Evolutionary conservation across 2,888 invertebrate genomes (phyloP).

Genomic region (Sesamia inferens): DNA sequence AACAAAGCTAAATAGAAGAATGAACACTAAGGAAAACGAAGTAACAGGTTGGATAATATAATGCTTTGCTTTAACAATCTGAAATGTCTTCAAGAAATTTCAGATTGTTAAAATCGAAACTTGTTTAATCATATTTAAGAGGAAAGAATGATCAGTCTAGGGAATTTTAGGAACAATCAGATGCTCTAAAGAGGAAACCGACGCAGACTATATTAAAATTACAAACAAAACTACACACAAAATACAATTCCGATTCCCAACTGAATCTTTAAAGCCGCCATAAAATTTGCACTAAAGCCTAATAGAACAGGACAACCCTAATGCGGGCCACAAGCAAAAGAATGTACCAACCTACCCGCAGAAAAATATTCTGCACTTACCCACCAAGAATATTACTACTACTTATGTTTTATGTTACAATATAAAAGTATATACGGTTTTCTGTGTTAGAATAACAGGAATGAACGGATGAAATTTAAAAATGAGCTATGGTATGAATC

Average conservation of each 20-base stretch:
- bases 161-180: background rate
- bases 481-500: constrained; percentile 48
- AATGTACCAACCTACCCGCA: constrained; percentile 42
- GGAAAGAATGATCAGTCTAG: background rate
- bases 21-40: background rate
- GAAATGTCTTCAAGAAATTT: background rate
- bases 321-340: constrained; percentile 36
- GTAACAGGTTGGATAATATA: background rate
- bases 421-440: constrained; percentile 64
- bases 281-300: constrained; percentile 48
- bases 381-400: constrained; percentile 60
- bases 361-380: constrained; percentile 65
- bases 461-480: constrained; percentile 62
- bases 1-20: background rate
- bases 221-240: constrained; percentile 15
- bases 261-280: constrained; percentile 31
- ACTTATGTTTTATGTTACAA: constrained; percentile 67
- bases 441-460: constrained; percentile 64
- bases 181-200: background rate
- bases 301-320: constrained; percentile 55
- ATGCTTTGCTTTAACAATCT: too few relatives aligned
- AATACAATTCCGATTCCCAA: constrained; percentile 32
- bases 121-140: background rate
- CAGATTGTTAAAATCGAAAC: background rate
- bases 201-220: constrained; percentile 2